Evolutionary conservation across 1,140 invertebrate species (phyloP).

Genomic region (Drosophila orena): DNA sequence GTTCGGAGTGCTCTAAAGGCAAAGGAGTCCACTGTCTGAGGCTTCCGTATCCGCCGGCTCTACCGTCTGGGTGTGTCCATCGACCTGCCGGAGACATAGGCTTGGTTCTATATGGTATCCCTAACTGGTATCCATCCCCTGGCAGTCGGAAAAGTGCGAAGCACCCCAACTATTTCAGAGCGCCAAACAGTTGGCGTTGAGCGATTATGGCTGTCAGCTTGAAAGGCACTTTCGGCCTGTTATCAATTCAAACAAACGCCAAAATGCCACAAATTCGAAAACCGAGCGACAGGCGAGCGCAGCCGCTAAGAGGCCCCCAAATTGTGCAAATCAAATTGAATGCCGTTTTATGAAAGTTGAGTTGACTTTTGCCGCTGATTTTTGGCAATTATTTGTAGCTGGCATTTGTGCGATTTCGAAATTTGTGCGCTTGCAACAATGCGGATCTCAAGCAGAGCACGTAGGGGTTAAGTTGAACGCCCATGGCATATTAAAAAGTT

Average conservation of each 20-base stretch:
- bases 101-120: conserved; percentile 24
- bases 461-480: conserved; percentile 50
- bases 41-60: conserved; percentile 54
- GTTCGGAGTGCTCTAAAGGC: conserved; percentile 38
- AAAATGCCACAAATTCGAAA: conserved; percentile 47
- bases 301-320: conserved; percentile 37
- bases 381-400: conserved; percentile 66
- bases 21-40: conserved; percentile 40
- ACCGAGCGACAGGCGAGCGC: conserved; percentile 14
- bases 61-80: conserved; percentile 64
- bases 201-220: conserved; percentile 76
- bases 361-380: conserved; percentile 35
- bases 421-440: conserved; percentile 49
- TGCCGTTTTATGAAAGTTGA: conserved; percentile 76
- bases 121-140: conserved; percentile 26
- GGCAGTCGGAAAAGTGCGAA: background rate
- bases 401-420: conserved; percentile 71
- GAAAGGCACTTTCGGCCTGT: conserved; percentile 61
- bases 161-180: conserved; percentile 15
- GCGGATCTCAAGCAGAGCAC: conserved; percentile 59
- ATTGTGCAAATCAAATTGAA: conserved; percentile 68
- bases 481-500: conserved; percentile 69
- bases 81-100: conserved; percentile 53
- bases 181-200: conserved; percentile 48
- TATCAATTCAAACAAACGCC: conserved; percentile 58